These are phyloP conservation scores for Rhingia rostrata DNA, from an alignment of 2,888 invertebrate genomes.

Conservation along the genomic window DNA sequence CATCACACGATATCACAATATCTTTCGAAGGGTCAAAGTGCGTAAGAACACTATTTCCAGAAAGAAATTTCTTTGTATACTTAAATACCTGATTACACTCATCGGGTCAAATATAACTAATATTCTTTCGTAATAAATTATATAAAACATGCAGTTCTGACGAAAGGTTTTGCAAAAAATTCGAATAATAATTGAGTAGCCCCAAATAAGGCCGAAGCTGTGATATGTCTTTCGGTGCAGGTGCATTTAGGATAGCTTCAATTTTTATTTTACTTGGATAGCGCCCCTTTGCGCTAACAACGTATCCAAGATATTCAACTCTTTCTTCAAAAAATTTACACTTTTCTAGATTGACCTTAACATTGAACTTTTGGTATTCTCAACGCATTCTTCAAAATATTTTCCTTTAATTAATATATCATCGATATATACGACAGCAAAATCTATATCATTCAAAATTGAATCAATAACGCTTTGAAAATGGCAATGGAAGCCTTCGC, in stretches of 20 bases:
- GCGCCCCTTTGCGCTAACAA: conserved; percentile 4
- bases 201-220: conserved; percentile 26
- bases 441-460: conserved; percentile 14
- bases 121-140: conserved; percentile 17
- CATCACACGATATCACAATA: conserved; percentile 60
- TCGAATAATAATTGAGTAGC: conserved; percentile 25
- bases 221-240: conserved; percentile 14
- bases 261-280: conserved; percentile 22
- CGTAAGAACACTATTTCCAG: conserved; percentile 19
- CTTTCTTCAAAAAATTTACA: conserved; percentile 20
- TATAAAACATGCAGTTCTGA: conserved; percentile 24
- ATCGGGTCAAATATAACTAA: conserved; percentile 12
- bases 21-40: conserved; percentile 52
- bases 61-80: conserved; percentile 20
- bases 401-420: conserved; percentile 26
- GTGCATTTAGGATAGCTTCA: conserved; percentile 26
- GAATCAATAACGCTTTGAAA: conserved; percentile 18
- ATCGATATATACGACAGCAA: conserved; percentile 15
- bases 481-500: background rate
- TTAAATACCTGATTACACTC: conserved; percentile 21
- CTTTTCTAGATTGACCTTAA: conserved; percentile 23
- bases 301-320: conserved; percentile 23
- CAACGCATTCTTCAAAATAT: conserved; percentile 7
- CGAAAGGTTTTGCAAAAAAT: conserved; percentile 30
- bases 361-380: conserved; percentile 20